phyloP scores from a whole-genome alignment of 2,888 invertebrate genomes.

The Tipula lateralis region DNA sequence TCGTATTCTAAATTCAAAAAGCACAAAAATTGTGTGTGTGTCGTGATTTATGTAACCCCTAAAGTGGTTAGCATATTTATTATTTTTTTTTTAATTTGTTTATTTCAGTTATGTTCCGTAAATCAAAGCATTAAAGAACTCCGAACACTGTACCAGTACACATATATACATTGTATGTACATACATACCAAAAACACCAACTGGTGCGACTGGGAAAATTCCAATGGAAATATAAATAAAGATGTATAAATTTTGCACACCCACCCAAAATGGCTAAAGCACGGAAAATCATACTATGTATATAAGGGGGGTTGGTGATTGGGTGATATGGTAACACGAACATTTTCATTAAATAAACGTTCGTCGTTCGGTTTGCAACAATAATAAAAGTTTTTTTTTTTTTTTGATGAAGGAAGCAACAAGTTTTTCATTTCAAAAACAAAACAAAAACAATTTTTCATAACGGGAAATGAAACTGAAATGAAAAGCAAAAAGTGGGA shows the following conservation, averaged over 20 bases:
- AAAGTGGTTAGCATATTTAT: neutral
- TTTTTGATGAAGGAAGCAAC: neutral
- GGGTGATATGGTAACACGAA: neutral
- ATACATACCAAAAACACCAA: neutral
- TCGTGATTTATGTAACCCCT: neutral
- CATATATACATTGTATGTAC: neutral
- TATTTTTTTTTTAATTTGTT: neutral
- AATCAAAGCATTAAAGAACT: neutral
- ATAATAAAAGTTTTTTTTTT: neutral
- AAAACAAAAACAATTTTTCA: neutral
- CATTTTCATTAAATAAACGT: neutral
- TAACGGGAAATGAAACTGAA: neutral
- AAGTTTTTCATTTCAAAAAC: neutral
- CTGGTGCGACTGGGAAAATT: neutral
- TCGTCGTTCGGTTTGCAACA: neutral
- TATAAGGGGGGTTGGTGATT: neutral
- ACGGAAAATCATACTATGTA: neutral
- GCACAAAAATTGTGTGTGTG: neutral
- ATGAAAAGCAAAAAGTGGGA: neutral
- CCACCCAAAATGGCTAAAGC: neutral
- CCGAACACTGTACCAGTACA: neutral
- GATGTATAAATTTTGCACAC: neutral
- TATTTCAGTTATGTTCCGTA: neutral
- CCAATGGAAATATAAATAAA: neutral
- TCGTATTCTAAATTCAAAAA: neutral